phyloP scores from a whole-genome alignment of 2,113 vertebrate genomes.

The Xyliphius kryptos region DNA sequence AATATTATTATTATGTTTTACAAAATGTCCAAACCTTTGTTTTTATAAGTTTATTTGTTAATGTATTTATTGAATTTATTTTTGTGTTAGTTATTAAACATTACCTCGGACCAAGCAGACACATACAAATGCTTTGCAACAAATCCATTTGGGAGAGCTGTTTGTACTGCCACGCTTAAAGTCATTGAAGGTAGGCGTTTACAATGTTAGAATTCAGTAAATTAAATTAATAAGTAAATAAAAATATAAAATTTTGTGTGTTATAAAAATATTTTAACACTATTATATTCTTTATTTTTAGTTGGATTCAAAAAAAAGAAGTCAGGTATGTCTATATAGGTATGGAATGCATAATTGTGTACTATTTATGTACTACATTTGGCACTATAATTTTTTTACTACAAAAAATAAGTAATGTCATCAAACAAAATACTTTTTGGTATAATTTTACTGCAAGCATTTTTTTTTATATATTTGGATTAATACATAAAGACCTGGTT shows the following conservation, averaged over 20 bases:
- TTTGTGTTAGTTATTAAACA: slow-evolving; percentile 64
- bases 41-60: background rate
- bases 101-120: slow-evolving; percentile 65
- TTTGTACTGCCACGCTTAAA: slow-evolving; percentile 64
- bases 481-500: no score
- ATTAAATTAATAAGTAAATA: background rate
- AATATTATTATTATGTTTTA: no score
- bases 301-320: slow-evolving; percentile 68
- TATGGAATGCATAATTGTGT: no score
- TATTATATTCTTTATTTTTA: slow-evolving; percentile 40
- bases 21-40: background rate
- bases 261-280: background rate
- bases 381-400: no score
- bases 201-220: background rate
- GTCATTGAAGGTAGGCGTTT: slow-evolving; percentile 68
- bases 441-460: background rate
- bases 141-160: slow-evolving; percentile 75
- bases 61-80: slow-evolving; percentile 8
- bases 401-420: no score
- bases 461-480: no score
- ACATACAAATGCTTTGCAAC: slow-evolving; percentile 72
- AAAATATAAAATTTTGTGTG: background rate
- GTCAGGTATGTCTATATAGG: slow-evolving; percentile 22
- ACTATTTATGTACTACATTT: no score
- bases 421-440: background rate